A percentile compares a stretch with the other conserved stretches of the same genome.
phyloP scores from a whole-genome alignment of 23 tunicate genomes.

The Halocynthia roretzi region DNA sequence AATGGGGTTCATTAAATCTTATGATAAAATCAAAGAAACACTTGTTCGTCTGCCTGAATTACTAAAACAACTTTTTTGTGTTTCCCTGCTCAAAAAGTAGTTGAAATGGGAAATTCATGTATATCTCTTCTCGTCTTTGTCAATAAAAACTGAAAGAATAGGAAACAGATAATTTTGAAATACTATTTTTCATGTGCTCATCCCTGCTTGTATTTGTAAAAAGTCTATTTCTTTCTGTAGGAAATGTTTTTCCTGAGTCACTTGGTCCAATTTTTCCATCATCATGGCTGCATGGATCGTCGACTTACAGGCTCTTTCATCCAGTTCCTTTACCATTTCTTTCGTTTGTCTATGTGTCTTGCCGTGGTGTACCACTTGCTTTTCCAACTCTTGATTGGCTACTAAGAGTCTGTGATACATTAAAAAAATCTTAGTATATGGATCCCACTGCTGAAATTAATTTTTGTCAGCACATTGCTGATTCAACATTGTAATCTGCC shows the following conservation, averaged over 20 bases:
- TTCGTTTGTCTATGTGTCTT: slow-evolving; percentile 67
- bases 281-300: slow-evolving; percentile 39
- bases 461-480: neutral
- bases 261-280: slow-evolving; percentile 46
- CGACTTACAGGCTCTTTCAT: slow-evolving; percentile 39
- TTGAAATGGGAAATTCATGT: too few species aligned
- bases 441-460: neutral
- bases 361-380: slow-evolving; percentile 83
- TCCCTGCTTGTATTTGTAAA: slow-evolving; percentile 33
- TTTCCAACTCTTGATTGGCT: slow-evolving; percentile 56
- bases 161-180: too few species aligned
- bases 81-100: too few species aligned
- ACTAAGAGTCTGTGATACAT: slow-evolving; percentile 12
- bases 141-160: too few species aligned
- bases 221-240: slow-evolving; percentile 55
- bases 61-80: too few species aligned
- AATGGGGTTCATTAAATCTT: too few species aligned
- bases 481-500: neutral
- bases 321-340: slow-evolving; percentile 35
- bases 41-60: too few species aligned
- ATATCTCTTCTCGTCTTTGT: too few species aligned
- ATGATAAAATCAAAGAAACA: too few species aligned
- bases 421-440: neutral
- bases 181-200: too few species aligned
- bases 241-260: slow-evolving; percentile 30